Evolutionary conservation across 2,113 vertebrate genomes (phyloP).

Genomic region (Formicarius rufipectus): DNA sequence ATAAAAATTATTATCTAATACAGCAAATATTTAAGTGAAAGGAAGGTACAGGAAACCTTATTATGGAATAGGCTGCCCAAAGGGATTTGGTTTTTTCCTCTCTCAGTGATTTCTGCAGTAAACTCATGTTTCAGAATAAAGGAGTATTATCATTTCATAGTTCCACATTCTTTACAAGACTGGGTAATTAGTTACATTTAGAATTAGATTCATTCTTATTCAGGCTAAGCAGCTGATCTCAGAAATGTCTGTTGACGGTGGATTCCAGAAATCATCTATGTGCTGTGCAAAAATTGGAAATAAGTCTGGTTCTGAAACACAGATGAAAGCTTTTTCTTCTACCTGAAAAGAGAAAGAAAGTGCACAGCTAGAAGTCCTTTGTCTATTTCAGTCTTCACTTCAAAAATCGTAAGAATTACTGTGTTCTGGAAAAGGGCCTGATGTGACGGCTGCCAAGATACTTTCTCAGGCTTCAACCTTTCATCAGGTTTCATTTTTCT

Average conservation of each 20-base stretch:
- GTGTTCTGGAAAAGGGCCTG: neutral
- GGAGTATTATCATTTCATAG: neutral
- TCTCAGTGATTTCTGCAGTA: neutral
- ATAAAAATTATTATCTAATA: neutral
- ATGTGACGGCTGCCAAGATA: neutral
- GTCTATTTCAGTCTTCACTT: neutral
- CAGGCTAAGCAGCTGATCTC: neutral
- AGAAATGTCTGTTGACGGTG: neutral
- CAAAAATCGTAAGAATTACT: neutral
- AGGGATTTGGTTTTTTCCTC: neutral
- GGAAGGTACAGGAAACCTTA: neutral
- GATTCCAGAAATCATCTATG: neutral
- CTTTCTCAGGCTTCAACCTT: neutral
- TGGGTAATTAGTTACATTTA: fast-evolving
- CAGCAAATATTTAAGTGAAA: neutral
- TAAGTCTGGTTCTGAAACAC: neutral
- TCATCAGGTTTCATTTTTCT: neutral
- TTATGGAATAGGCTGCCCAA: neutral
- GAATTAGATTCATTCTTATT: neutral
- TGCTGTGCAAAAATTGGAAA: neutral
- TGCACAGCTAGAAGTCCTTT: neutral
- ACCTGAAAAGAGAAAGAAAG: neutral
- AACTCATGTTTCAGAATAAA: neutral
- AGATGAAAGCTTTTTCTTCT: neutral
- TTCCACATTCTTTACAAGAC: neutral